A percentile compares a stretch with the other conserved stretches of the same genome.
Conservation (phyloP, 1,140 invertebrate genomes). For the Bombus haemorrhoidalis region DNA sequence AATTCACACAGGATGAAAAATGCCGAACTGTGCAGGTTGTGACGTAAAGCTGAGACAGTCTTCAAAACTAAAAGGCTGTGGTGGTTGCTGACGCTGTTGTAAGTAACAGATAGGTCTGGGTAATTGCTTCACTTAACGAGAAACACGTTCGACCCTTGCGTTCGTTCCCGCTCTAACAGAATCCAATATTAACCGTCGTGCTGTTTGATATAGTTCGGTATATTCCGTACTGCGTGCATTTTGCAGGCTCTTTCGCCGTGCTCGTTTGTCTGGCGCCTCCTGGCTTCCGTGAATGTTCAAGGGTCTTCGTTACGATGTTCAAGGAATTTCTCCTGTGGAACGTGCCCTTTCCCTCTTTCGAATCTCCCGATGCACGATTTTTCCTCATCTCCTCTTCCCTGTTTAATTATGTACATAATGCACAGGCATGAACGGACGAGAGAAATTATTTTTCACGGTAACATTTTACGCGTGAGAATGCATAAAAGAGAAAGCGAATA, state of each 20-base stretch:
- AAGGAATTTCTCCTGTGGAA: constrained; percentile 31
- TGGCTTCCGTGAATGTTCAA: constrained; percentile 47
- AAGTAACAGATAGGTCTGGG: constrained; percentile 78
- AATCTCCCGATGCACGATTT: constrained; percentile 41
- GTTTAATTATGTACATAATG: constrained; percentile 18
- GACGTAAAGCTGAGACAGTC: constrained; percentile 73
- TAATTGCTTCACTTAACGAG: constrained; percentile 81
- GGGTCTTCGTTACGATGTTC: constrained; percentile 55
- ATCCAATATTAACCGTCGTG: constrained; percentile 73
- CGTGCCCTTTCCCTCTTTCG: constrained; percentile 37
- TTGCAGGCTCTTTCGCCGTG: constrained; percentile 40
- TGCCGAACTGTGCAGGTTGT: constrained; percentile 56
- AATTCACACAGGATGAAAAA: constrained; percentile 22
- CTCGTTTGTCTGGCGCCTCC: constrained; percentile 53
- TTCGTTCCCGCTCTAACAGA: constrained; percentile 50
- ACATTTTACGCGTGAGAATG: neutral
- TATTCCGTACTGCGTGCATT: constrained; percentile 61
- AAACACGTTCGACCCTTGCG: constrained; percentile 77
- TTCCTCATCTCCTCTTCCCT: neutral
- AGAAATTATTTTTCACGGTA: constrained; percentile 3
- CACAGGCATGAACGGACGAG: too few relatives aligned
- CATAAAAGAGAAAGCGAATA: too few relatives aligned
- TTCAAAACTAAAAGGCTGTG: constrained; percentile 77
- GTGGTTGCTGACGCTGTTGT: constrained; percentile 76
- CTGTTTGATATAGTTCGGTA: constrained; percentile 70